Evolutionary conservation across 2,888 invertebrate genomes (phyloP).

Genomic region (Brachypalpus laphriformis): DNA sequence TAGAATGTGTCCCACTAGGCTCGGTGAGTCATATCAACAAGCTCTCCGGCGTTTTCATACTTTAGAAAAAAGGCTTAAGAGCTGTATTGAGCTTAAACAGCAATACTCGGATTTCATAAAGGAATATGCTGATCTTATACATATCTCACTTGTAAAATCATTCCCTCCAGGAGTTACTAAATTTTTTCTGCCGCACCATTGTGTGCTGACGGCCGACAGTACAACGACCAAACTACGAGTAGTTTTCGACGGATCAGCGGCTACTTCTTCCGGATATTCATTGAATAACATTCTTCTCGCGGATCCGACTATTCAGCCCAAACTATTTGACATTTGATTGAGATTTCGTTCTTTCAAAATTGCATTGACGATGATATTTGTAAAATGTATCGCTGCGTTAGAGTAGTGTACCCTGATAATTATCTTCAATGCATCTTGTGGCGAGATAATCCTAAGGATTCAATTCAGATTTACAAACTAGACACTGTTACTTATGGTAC

Average conservation of each 20-base stretch:
- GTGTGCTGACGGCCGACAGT: slow-evolving; percentile 5
- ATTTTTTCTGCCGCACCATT: slow-evolving; percentile 4
- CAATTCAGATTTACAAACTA: too few species aligned
- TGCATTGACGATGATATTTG: too few species aligned
- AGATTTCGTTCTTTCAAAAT: slow-evolving; percentile 51
- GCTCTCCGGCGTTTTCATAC: slow-evolving; percentile 54
- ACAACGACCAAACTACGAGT: slow-evolving; percentile 18
- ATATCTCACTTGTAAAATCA: not conserved
- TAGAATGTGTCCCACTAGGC: not conserved
- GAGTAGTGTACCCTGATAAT: too few species aligned
- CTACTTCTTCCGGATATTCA: slow-evolving; percentile 14
- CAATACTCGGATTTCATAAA: not conserved
- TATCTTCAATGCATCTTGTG: too few species aligned
- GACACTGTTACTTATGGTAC: too few species aligned
- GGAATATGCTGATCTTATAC: not conserved
- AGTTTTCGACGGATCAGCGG: slow-evolving; percentile 17
- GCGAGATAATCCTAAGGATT: too few species aligned
- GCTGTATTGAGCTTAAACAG: slow-evolving; percentile 18
- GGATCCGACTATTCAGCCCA: slow-evolving; percentile 56
- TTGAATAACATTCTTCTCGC: too few species aligned
- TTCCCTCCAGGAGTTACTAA: not conserved
- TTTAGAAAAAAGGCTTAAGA: slow-evolving; percentile 50
- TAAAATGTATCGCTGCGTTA: too few species aligned
- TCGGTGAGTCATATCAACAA: slow-evolving; percentile 45
- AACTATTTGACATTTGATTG: slow-evolving; percentile 46